Evolutionary conservation across 2,797 vertebrate species (phyloP), one percentile per base, ranked within the genome.

Genomic region (Bradypodion ventrale): DNA sequence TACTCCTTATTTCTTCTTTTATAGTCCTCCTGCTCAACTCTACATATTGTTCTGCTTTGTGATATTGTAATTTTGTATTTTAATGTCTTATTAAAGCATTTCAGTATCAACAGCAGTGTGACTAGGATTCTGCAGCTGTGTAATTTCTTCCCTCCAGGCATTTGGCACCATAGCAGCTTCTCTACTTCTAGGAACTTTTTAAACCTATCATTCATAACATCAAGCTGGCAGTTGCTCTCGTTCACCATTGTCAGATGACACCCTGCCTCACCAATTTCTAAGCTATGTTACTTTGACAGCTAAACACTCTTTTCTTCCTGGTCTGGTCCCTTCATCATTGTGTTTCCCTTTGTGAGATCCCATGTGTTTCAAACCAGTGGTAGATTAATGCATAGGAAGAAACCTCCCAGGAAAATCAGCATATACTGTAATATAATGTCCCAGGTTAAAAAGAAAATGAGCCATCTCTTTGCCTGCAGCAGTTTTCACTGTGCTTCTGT

Each of bases 11-110:
- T 62, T 63, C 63, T 46, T 81, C 32, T 77, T 81, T 70, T 70
- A 69, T 76, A 5, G 63, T 60, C 62, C 62, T 32, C 65, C 40
- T 44, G 56, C 40, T 59, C 72, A 80, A 68, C 35, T 66, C 27
- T 68, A 59, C 37, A 76, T 69, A 69, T 68, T 69, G 49, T 52
- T 76, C 60, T 75, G 52, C 63, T 77, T 85, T 29, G 15, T 70
- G 32, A 73, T 29, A 10, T 60, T 77, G 40, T 70, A 82, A 70
- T 85, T 69, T 60, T 19, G 37, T 42, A 52, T 81, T 69, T 49
- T 70, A 37, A 23, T 10, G 52, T 49, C 63, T 85, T 85, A 76
- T 69, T 70, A 70, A 85, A 77, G 19, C 73, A 69, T 59, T 81
- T 85, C n/a, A 76, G n/a, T 69, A 70, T 62, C 46, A 63, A 25